Base-by-base conservation (phyloP, 2,888 invertebrate species). In the Eristalinus sepulchralis region DNA sequence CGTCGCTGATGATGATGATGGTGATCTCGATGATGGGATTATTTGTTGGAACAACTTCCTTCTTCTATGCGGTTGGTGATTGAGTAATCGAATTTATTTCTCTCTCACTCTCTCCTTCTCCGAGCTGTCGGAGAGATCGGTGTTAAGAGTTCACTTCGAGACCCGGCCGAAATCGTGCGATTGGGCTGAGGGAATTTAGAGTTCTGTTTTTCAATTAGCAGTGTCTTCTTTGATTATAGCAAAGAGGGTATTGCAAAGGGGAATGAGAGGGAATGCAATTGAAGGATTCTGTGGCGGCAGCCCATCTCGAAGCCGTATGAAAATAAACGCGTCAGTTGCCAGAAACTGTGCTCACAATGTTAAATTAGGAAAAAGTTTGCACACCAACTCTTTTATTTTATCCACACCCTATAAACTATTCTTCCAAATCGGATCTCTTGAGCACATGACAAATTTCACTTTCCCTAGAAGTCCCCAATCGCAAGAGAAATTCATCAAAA, bases 41-140 rank as follows among this genome's bases (percentile, higher is more conserved):
- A 78, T 82, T 83, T 83, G 77, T 62, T 66, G 75, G 27, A 5
- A 27, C 66, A 60, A 83, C 83, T 82, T 86, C 79, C 83, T 75
- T 59, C 57, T 78, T 82, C 64, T 39, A 64, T 83, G 83, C n/a
- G 71, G 55, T 73, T 55, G 22, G 24, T 24, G 77, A 85, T 85
- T 82, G 78, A 86, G 73, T 82, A 86, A 86, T 86, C 77, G 82
- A 82, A 78, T 86, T 67, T 39, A 67, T 68, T 77, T 72, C 47
- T 22, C n/a, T n/a, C 47, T 39, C 47, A 1, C 47, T 1, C 47
- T n/a, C 17, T 1, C 8, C 57, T 34, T 39, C 36, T 57, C 68
- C 64, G 20, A 57, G 70, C n/a, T n/a, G n/a, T n/a, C n/a, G n/a
- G n/a, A n/a, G 63, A 8, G 47, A 8, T 22, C 68, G 68, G 83